Conservation (phyloP, 1,140 invertebrate species). For the Brachionus plicatilis region DNA sequence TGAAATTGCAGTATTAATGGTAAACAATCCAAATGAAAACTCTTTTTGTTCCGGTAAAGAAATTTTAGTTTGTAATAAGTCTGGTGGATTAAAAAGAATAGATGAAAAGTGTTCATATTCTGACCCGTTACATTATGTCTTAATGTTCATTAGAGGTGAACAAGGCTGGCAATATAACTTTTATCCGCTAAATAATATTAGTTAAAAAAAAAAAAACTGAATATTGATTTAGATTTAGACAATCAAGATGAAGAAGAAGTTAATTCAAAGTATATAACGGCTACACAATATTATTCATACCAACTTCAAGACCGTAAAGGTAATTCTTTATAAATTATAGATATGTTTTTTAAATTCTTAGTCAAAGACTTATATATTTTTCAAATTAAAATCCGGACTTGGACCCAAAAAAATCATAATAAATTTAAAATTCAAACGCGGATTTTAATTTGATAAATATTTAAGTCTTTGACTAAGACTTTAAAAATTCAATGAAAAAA, state of each 20-base stretch:
- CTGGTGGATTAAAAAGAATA: background rate
- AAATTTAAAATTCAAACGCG: no score
- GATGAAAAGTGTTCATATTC: background rate
- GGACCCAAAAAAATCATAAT: no score
- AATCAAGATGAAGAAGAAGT: background rate
- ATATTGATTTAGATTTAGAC: background rate
- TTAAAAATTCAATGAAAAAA: no score
- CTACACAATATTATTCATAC: constrained; percentile 7
- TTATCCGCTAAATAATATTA: background rate
- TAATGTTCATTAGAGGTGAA: constrained; percentile 13
- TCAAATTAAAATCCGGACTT: no score
- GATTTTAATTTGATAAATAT: no score
- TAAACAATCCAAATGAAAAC: constrained; percentile 43
- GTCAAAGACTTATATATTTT: background rate
- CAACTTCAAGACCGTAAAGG: background rate
- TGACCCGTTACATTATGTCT: constrained; percentile 32
- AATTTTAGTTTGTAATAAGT: background rate
- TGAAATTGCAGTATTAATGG: constrained; percentile 49
- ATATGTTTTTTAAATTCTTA: background rate
- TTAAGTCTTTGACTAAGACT: no score
- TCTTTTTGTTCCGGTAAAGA: constrained; percentile 28
- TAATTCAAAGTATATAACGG: background rate
- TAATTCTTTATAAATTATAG: background rate
- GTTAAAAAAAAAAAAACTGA: background rate
- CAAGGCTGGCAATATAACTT: constrained; percentile 10